Conservation (phyloP, 2,113 vertebrate genomes). For the Eleginops maclovinus region DNA sequence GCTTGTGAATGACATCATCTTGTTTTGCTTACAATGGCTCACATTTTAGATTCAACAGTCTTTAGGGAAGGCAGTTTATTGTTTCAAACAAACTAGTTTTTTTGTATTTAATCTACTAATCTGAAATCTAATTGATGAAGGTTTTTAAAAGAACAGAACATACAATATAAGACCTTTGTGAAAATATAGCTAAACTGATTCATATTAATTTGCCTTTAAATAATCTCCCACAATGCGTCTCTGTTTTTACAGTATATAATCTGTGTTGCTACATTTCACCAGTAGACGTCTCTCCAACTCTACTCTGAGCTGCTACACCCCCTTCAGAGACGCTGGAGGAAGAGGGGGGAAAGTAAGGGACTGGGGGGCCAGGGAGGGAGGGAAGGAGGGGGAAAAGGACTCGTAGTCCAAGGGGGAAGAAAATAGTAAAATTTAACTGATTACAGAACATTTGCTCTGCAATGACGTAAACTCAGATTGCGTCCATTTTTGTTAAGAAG, state of each 20-base stretch:
- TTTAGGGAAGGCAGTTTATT: too few relatives aligned
- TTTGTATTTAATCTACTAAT: too few relatives aligned
- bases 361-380: background rate
- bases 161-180: background rate
- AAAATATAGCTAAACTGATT: background rate
- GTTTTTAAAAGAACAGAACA: background rate
- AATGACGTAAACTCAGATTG: conserved; percentile 44
- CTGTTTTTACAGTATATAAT: background rate
- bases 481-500: conserved; percentile 5
- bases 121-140: too few relatives aligned
- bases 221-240: background rate
- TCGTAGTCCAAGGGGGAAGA: background rate
- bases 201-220: background rate
- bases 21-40: too few relatives aligned
- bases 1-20: conserved; percentile 64
- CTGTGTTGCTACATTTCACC: conserved; percentile 52
- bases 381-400: background rate
- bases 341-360: background rate
- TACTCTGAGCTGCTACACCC: background rate
- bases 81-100: too few relatives aligned
- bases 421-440: conserved; percentile 49
- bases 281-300: conserved; percentile 78
- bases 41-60: too few relatives aligned
- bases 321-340: background rate
- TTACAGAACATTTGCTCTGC: conserved; percentile 70